These are phyloP conservation scores for Acanthacorydalis orientalis DNA, from an alignment of 2,888 invertebrate genomes.

Conservation along the genomic window DNA sequence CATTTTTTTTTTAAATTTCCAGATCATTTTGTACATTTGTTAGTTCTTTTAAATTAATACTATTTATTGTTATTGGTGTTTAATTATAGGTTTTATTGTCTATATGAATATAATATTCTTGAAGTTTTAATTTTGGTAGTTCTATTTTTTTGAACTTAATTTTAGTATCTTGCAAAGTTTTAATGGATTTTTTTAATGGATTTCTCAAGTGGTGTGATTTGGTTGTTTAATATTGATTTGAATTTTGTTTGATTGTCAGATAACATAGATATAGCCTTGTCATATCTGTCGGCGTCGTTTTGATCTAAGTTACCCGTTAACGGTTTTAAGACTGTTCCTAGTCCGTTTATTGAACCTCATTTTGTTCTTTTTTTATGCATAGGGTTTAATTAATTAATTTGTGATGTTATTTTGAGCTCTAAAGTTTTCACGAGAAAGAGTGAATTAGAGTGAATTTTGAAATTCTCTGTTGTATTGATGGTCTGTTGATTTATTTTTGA, in stretches of 20 bases:
- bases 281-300: not conserved
- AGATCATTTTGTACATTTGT: no score
- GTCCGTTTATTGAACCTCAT: not conserved
- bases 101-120: no score
- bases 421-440: not conserved
- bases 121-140: no score
- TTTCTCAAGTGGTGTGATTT: not conserved
- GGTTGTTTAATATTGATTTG: not conserved
- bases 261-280: not conserved
- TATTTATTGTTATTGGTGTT: no score
- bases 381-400: not conserved
- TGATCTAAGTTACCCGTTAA: slow-evolving; percentile 1
- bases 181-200: not conserved
- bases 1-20: no score
- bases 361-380: not conserved
- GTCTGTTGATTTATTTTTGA: not conserved
- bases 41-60: no score
- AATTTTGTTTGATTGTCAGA: not conserved
- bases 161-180: no score
- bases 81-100: no score
- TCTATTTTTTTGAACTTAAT: no score
- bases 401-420: not conserved
- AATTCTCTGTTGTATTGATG: not conserved
- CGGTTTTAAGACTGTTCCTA: not conserved
- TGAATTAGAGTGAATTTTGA: not conserved